These are phyloP conservation scores for Heterodera schachtii DNA, from an alignment of 1,140 invertebrate species.

Conservation along the genomic window DNA sequence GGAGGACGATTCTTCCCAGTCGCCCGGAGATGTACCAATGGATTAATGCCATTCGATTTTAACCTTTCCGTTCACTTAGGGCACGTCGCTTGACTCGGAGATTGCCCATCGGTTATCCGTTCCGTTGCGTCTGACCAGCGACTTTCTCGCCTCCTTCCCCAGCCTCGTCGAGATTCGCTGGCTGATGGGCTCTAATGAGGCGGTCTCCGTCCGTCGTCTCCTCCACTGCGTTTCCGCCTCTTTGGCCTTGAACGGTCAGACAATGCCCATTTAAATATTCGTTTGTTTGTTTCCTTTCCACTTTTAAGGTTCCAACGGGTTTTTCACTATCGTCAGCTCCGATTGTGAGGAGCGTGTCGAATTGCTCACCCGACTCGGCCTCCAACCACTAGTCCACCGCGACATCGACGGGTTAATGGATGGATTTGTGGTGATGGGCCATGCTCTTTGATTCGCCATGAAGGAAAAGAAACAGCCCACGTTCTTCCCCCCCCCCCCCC, in stretches of 20 bases:
- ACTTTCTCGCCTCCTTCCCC: constrained; percentile 35
- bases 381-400: constrained; percentile 10
- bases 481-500: too few species aligned
- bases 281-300: background rate
- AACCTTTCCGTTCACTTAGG: background rate
- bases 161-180: constrained; percentile 53
- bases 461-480: too few species aligned
- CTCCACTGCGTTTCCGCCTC: constrained; percentile 41
- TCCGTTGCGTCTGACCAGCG: constrained; percentile 32
- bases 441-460: constrained; percentile 23
- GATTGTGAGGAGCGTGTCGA: constrained; percentile 35
- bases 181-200: constrained; percentile 33
- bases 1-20: constrained; percentile 26
- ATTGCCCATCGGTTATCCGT: background rate
- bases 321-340: constrained; percentile 41
- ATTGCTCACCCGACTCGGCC: constrained; percentile 42
- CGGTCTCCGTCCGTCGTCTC: constrained; percentile 49
- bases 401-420: constrained; percentile 12
- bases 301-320: constrained; percentile 45
- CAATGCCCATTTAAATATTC: background rate
- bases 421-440: constrained; percentile 36
- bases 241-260: constrained; percentile 46
- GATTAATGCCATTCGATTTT: background rate
- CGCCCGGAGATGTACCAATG: constrained; percentile 7
- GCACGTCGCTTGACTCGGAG: background rate